These are phyloP conservation scores for Spheniscus mendiculus DNA, from an alignment of 2,113 vertebrate genomes.

Conservation along the genomic window DNA sequence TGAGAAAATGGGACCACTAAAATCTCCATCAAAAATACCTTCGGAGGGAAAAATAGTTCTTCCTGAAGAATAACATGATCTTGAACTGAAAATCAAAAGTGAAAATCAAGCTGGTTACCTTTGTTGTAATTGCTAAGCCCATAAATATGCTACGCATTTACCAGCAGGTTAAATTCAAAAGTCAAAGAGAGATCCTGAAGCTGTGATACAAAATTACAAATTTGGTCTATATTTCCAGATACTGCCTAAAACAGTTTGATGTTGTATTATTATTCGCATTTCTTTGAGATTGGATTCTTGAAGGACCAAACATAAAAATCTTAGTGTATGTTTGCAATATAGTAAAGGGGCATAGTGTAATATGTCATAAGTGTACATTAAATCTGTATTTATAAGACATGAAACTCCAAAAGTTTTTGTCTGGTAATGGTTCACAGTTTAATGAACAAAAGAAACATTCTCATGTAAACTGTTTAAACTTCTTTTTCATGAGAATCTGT, in stretches of 20 bases:
- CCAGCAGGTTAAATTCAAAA: not conserved
- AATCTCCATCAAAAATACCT: not conserved
- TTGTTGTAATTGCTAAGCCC: not conserved
- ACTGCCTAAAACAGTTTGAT: not conserved
- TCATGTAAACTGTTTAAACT: not conserved
- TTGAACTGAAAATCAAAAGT: not conserved
- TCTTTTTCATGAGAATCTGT: not conserved
- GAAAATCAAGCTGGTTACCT: not conserved
- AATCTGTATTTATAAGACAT: not conserved
- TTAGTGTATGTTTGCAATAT: fast-evolving
- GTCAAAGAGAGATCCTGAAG: not conserved
- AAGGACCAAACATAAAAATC: not conserved
- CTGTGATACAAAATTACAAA: not conserved
- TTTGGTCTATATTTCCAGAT: not conserved
- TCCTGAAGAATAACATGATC: not conserved
- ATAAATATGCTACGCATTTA: not conserved
- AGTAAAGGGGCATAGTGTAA: not conserved
- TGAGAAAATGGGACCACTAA: not conserved
- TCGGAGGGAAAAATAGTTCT: not conserved
- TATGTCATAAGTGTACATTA: not conserved
- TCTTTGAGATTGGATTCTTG: not conserved
- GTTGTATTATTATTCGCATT: not conserved
- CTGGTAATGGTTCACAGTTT: not conserved
- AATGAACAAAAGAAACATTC: not conserved
- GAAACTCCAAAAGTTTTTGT: not conserved